phyloP scores from a whole-genome alignment of 2,888 invertebrate species.

The Aphodius granarius region DNA sequence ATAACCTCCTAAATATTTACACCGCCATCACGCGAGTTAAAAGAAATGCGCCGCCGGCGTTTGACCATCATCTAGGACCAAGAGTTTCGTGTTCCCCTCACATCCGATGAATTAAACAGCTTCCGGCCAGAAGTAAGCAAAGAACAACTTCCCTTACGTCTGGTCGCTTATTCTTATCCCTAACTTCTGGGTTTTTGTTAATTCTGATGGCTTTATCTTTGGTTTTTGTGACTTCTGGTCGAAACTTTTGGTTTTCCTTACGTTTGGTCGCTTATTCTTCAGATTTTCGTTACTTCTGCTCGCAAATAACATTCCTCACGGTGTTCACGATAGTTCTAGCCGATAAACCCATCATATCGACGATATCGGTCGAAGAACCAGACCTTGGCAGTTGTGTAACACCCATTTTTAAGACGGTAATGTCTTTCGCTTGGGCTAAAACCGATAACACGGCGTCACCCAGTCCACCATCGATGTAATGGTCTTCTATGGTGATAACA shows the following conservation, averaged over 20 bases:
- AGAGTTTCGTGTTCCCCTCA: background rate
- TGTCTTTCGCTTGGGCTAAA: conserved; percentile 67
- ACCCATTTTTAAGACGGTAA: conserved; percentile 73
- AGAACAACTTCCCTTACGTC: too few relatives aligned
- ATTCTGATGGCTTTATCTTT: too few relatives aligned
- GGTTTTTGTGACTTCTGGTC: too few relatives aligned
- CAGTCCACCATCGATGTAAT: conserved; percentile 91
- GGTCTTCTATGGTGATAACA: conserved; percentile 93
- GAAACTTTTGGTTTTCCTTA: too few relatives aligned
- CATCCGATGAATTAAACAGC: background rate
- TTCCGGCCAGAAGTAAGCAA: background rate
- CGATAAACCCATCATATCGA: conserved; percentile 84
- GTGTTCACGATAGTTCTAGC: conserved; percentile 58
- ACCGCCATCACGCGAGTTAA: conserved; percentile 4
- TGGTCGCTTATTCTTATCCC: too few relatives aligned
- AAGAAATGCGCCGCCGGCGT: background rate
- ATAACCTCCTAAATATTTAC: conserved; percentile 10
- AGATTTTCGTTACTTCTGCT: too few relatives aligned
- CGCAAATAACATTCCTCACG: background rate
- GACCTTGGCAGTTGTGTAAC: conserved; percentile 87
- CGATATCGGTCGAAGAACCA: conserved; percentile 79
- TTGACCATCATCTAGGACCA: conserved; percentile 1
- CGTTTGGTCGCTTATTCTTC: too few relatives aligned
- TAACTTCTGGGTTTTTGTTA: too few relatives aligned
- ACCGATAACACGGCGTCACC: conserved; percentile 92